phyloP scores from a whole-genome alignment of 2,113 vertebrate genomes.

The Saccopteryx leptura region DNA sequence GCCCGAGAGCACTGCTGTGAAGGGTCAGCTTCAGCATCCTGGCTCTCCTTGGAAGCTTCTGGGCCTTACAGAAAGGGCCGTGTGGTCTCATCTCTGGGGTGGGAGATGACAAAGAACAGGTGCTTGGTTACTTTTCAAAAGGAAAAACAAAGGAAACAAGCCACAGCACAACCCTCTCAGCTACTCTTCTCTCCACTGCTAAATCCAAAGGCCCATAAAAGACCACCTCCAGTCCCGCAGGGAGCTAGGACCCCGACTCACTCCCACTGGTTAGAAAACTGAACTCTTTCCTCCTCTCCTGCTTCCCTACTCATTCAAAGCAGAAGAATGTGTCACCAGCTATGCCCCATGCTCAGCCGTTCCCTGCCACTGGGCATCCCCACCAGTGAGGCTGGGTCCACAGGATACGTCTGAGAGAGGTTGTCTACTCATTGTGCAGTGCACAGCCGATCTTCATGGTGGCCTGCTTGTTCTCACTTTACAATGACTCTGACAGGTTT shows the following conservation, averaged over 20 bases:
- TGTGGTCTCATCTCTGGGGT: not conserved
- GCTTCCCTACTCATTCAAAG: not conserved
- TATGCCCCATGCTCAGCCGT: not conserved
- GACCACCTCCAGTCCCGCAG: not conserved
- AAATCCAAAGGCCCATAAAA: not conserved
- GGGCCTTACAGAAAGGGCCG: not conserved
- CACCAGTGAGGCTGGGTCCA: not conserved
- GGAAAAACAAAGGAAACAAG: constrained; percentile 60
- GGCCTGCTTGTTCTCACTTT: not conserved
- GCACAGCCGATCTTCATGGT: not conserved
- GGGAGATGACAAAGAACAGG: not conserved
- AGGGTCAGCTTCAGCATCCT: not conserved
- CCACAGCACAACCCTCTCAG: not conserved
- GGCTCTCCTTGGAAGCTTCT: not conserved
- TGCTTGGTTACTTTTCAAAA: constrained; percentile 45
- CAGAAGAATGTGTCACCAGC: not conserved
- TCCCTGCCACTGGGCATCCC: not conserved
- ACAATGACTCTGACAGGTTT: not conserved
- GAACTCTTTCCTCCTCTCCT: not conserved
- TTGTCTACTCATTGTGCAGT: rapidly evolving
- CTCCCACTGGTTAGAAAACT: not conserved
- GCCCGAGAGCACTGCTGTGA: not conserved
- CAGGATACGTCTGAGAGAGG: not conserved
- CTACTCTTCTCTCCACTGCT: not conserved
- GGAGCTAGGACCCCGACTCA: not conserved